Conservation (phyloP, 2,797 vertebrate genomes). For the Ctenopoma multispine region DNA sequence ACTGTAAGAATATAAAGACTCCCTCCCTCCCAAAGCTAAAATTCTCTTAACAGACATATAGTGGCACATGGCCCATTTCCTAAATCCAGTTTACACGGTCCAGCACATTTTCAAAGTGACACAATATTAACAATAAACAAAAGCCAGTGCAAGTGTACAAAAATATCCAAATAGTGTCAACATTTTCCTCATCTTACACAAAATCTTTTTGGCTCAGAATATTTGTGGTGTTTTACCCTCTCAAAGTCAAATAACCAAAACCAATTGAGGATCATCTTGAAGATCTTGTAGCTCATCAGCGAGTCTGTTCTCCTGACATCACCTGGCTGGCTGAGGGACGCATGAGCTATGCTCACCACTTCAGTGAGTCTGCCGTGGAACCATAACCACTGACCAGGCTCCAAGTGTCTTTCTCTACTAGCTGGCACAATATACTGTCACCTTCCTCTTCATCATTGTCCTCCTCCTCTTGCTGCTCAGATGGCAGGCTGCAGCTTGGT, state of each 20-base stretch:
- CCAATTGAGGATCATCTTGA: conserved; percentile 34
- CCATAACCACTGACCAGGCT: conserved; percentile 70
- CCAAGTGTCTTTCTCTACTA: conserved; percentile 51
- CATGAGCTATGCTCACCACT: conserved; percentile 62
- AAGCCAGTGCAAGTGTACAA: conserved; percentile 76
- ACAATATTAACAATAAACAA: conserved; percentile 41
- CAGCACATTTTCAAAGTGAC: conserved; percentile 62
- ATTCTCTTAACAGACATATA: conserved; percentile 30
- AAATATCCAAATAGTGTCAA: conserved; percentile 59
- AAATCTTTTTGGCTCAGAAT: conserved; percentile 66
- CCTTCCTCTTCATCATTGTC: conserved; percentile 61
- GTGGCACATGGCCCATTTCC: conserved; percentile 47
- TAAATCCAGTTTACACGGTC: conserved; percentile 77
- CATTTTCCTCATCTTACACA: conserved; percentile 50
- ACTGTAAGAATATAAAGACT: conserved; percentile 46
- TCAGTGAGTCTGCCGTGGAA: conserved; percentile 58
- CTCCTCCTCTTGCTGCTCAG: conserved; percentile 78
- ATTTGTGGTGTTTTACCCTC: conserved; percentile 35
- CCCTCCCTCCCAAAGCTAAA: conserved; percentile 36
- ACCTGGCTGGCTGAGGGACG: conserved; percentile 33
- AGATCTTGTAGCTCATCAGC: conserved; percentile 31
- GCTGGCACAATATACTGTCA: conserved; percentile 67
- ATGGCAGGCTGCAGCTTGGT: conserved; percentile 95
- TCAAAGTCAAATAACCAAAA: conserved; percentile 35
- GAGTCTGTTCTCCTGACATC: conserved; percentile 32